Evolutionary conservation across 2,113 vertebrate species (phyloP).

Genomic region (Turnix velox): DNA sequence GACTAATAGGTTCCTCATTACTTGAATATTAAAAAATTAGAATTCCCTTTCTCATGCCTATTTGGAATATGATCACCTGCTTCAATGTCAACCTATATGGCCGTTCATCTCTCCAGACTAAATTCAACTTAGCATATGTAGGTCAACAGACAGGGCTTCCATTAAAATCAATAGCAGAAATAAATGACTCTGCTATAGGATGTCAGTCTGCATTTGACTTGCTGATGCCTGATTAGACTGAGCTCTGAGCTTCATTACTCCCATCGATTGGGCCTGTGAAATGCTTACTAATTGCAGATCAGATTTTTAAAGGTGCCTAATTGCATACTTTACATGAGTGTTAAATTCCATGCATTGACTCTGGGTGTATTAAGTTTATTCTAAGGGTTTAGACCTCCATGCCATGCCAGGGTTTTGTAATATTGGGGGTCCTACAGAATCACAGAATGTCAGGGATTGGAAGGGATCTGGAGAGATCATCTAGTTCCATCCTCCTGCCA

Average conservation of each 20-base stretch:
- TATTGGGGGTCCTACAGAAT: neutral
- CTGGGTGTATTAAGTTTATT: neutral
- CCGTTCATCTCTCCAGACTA: neutral
- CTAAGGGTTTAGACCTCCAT: neutral
- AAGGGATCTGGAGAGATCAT: too few species aligned
- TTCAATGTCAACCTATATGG: neutral
- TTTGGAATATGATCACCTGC: neutral
- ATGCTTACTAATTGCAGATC: constrained; percentile 41
- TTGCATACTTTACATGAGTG: neutral
- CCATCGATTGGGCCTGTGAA: constrained; percentile 47
- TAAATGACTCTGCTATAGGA: neutral
- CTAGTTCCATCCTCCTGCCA: too few species aligned
- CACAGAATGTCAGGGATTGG: too few species aligned
- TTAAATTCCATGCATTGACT: neutral
- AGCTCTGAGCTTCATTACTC: constrained; percentile 30
- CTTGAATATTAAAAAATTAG: neutral
- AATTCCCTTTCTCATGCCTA: neutral
- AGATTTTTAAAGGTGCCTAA: constrained; percentile 47
- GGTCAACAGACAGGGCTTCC: constrained; percentile 3
- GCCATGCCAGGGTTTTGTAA: neutral
- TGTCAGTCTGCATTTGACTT: constrained; percentile 39
- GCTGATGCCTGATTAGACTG: constrained; percentile 19
- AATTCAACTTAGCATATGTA: neutral
- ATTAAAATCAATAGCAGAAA: constrained; percentile 36
- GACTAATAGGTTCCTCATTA: neutral